These are phyloP conservation scores for Cheilosia scutellata DNA, from an alignment of 2,888 invertebrate genomes.

Conservation along the genomic window DNA sequence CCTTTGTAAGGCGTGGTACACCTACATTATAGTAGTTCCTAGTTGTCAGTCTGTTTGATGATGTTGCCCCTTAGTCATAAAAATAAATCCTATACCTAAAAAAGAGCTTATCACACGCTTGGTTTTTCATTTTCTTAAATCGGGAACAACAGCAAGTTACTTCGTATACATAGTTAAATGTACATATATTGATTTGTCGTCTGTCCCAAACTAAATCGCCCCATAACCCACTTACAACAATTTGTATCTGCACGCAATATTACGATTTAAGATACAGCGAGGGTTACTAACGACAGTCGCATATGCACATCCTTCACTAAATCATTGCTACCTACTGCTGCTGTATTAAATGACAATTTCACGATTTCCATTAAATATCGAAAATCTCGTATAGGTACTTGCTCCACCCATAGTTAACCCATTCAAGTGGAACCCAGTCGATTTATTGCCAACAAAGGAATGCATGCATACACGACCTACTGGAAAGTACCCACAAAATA, in stretches of 20 bases:
- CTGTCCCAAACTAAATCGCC: background rate
- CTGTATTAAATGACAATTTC: slow-evolving; percentile 16
- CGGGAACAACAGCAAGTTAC: too few relatives aligned
- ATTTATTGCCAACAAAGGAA: slow-evolving; percentile 5
- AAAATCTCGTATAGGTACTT: background rate
- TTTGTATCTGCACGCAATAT: background rate
- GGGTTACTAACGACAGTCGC: background rate
- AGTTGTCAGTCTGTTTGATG: too few relatives aligned
- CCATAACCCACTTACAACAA: background rate
- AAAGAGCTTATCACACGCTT: too few relatives aligned
- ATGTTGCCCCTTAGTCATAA: too few relatives aligned
- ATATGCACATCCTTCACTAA: background rate
- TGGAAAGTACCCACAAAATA: background rate
- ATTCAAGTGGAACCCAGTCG: slow-evolving; percentile 37
- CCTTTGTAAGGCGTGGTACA: too few relatives aligned
- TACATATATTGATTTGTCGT: too few relatives aligned
- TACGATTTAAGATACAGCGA: too few relatives aligned
- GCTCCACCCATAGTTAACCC: slow-evolving; percentile 30
- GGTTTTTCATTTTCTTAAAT: too few relatives aligned
- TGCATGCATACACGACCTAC: slow-evolving; percentile 28
- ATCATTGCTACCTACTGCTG: background rate
- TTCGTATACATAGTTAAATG: too few relatives aligned
- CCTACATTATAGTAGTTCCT: too few relatives aligned
- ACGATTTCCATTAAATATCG: slow-evolving; percentile 29
- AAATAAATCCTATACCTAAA: too few relatives aligned